Conservation (phyloP, 2,113 vertebrate genomes). For the Eptesicus fuscus region DNA sequence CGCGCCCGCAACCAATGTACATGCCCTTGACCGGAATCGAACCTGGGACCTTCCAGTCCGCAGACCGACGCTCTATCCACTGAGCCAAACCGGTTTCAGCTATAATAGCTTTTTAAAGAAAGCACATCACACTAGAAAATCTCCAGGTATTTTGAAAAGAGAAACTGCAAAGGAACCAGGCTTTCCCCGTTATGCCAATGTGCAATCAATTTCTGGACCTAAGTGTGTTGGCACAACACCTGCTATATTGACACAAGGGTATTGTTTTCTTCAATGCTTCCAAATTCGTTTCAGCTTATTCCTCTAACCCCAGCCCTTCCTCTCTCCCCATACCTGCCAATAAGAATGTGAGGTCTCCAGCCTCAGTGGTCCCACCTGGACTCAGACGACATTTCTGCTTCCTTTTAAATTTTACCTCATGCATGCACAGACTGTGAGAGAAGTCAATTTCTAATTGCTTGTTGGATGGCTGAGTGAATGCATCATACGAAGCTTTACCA, state of each 20-base stretch:
- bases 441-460: not conserved
- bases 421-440: not conserved
- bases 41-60: too few relatives aligned
- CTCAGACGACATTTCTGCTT: not conserved
- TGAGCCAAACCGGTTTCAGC: too few relatives aligned
- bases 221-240: not conserved
- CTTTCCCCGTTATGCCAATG: not conserved
- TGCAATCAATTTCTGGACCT: not conserved
- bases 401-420: not conserved
- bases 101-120: not conserved
- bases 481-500: not conserved
- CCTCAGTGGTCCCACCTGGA: not conserved
- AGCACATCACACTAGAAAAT: not conserved
- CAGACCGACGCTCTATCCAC: too few relatives aligned
- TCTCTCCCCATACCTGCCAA: not conserved
- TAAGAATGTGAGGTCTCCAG: not conserved
- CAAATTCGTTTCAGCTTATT: not conserved
- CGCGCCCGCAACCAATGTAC: too few relatives aligned
- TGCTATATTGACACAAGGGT: not conserved
- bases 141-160: constrained; percentile 3
- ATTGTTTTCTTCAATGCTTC: constrained; percentile 4
- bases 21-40: too few relatives aligned
- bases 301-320: not conserved
- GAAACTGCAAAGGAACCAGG: not conserved
- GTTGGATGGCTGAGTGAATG: not conserved